Percentiles rank a stretch among this genome's conserved stretches.
These are phyloP conservation scores for Semnornis frantzii DNA, from an alignment of 2,113 vertebrate species.

Conservation along the genomic window DNA sequence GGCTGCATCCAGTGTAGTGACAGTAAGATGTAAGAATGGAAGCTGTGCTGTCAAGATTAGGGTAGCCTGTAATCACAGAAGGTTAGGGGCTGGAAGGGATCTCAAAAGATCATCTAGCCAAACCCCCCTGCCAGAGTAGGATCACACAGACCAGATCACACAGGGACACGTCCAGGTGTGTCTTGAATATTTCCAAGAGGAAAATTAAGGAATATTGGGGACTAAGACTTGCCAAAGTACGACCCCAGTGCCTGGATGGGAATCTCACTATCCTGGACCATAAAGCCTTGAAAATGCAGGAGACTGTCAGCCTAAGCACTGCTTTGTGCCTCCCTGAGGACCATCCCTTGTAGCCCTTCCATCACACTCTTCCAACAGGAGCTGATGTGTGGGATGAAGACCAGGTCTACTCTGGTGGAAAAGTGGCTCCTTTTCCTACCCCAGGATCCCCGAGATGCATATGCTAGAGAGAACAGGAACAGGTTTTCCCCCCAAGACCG, in stretches of 20 bases:
- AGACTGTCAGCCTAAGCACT: background rate
- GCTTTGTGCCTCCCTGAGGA: background rate
- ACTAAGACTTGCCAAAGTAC: background rate
- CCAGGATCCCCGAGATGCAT: background rate
- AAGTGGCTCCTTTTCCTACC: background rate
- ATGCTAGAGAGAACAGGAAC: background rate
- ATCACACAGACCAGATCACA: too few species aligned
- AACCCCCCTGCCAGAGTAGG: too few species aligned
- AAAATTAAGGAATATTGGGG: background rate
- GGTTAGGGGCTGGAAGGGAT: too few species aligned
- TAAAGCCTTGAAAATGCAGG: background rate
- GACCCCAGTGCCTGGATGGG: background rate
- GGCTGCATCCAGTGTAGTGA: rapidly evolving
- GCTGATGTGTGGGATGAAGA: background rate
- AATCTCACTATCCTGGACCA: background rate
- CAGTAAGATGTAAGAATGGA: background rate
- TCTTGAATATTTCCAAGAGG: too few species aligned
- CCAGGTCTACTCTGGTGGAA: rapidly evolving
- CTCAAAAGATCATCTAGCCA: too few species aligned
- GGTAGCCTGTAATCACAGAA: background rate
- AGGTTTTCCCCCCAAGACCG: background rate
- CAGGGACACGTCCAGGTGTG: too few species aligned
- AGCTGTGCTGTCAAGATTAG: background rate
- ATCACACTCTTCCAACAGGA: background rate
- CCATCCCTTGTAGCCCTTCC: background rate